Percentiles rank a stretch among this genome's conserved stretches.
Evolutionary conservation across 2,888 invertebrate genomes (phyloP).

Genomic region (Euclidia mi): DNA sequence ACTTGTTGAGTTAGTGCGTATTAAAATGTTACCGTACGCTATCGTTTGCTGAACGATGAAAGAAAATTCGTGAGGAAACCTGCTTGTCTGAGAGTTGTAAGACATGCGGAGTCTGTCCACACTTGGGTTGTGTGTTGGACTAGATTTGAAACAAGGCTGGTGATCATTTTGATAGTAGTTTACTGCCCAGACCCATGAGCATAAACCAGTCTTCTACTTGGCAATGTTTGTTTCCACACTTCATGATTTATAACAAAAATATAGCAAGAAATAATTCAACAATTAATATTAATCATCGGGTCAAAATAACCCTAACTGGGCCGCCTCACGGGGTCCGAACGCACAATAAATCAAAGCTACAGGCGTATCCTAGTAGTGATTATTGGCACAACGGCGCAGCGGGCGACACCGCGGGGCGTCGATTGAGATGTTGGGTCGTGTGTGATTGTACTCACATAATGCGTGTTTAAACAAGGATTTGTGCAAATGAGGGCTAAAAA

Average conservation of each 20-base stretch:
- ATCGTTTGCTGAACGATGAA: no score
- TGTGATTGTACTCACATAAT: constrained; percentile 20
- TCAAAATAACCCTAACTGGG: constrained; percentile 17
- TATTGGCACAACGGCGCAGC: constrained; percentile 63
- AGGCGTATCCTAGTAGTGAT: constrained; percentile 37
- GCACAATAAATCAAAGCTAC: constrained; percentile 39
- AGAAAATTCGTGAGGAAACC: no score
- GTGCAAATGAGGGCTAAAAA: constrained; percentile 15
- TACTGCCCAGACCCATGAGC: no score
- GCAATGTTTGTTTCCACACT: no score
- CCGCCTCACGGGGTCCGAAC: constrained; percentile 20
- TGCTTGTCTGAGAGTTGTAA: no score
- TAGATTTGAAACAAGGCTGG: no score
- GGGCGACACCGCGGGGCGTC: constrained; percentile 61
- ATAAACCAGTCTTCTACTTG: no score
- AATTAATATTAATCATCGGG: constrained; percentile 28
- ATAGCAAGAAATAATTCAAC: constrained; percentile 12
- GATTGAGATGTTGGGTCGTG: constrained; percentile 57
- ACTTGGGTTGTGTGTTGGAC: no score
- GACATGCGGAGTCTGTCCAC: no score
- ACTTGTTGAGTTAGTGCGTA: no score
- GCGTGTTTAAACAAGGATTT: constrained; percentile 27
- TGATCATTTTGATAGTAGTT: no score
- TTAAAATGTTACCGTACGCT: no score
- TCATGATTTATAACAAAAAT: background rate